phyloP scores from a whole-genome alignment of 2,113 vertebrate genomes.

The Gobius niger region DNA sequence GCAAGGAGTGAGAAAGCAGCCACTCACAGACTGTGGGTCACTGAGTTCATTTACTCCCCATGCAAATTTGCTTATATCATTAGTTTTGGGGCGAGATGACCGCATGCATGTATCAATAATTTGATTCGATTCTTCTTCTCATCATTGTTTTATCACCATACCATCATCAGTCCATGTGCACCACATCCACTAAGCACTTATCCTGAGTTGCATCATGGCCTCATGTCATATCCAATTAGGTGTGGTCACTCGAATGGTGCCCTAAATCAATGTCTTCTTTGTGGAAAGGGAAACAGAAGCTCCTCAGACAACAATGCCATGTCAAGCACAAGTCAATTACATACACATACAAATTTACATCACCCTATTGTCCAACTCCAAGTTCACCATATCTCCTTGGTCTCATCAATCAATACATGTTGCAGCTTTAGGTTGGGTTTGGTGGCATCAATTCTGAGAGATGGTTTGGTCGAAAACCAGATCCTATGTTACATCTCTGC shows the following conservation, averaged over 20 bases:
- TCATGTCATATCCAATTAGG: slow-evolving; percentile 51
- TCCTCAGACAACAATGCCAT: not conserved
- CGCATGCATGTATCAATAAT: not conserved
- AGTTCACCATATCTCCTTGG: slow-evolving; percentile 29
- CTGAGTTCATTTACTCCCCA: slow-evolving; percentile 45
- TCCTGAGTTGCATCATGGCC: slow-evolving; percentile 34
- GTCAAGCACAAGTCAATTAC: no score
- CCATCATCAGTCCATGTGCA: not conserved
- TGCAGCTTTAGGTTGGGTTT: slow-evolving; percentile 32
- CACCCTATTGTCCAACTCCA: not conserved
- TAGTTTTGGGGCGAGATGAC: not conserved
- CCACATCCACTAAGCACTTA: slow-evolving; percentile 29
- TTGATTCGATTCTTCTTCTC: not conserved
- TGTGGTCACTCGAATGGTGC: slow-evolving; percentile 42
- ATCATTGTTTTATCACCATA: not conserved
- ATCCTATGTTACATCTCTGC: not conserved
- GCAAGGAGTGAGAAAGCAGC: slow-evolving; percentile 34
- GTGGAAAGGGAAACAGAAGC: slow-evolving; percentile 20
- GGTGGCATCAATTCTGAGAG: slow-evolving; percentile 42
- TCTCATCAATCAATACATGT: slow-evolving; percentile 48
- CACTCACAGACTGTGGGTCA: slow-evolving; percentile 37
- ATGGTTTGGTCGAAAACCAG: slow-evolving; percentile 4
- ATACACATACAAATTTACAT: not conserved
- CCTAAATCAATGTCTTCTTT: slow-evolving; percentile 44
- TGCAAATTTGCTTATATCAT: not conserved